Base-by-base conservation (phyloP, 2,797 vertebrate species). In the Crypturellus tataupa region DNA sequence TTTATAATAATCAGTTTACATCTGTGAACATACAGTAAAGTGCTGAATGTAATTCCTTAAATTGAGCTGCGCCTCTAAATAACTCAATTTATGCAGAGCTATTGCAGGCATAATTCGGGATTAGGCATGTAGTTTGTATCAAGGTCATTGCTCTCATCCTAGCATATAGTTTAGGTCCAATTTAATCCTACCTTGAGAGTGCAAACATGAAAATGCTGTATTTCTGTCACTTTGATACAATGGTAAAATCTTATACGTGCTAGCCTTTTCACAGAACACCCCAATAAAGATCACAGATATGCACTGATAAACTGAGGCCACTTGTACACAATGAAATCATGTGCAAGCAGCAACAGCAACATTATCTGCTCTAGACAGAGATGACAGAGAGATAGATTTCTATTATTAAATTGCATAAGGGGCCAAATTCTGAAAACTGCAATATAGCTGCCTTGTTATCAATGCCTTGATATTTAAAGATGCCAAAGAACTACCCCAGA, bases 11-110 rank as follows among this genome's bases (percentile, higher is more conserved):
- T 25, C 11, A 33, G 6, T 67, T 70, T 7, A 25, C 31, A 27
- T 25, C 6, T 67, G 55, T 29, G 51, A 82, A 78, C 8, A 56
- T 3, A 46, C 27, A 21, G 59, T 65, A 53, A 23, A 8, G 71
- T 69, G 4, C 2, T 55, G n/a, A 82, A 63, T 0, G 0, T 3
- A 44, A 12, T n/a, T 10, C 16, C 60, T 39, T 40, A 47, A 83
- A 72, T 7, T 33, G 20, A 90, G 47, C 24, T 72, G 19, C 18
- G 71, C 12, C 44, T 64, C 6, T 68, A 77, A 73, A 63, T 53
- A 49, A 78, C 40, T 90, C 21, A 31, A 1, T 0, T 39, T 64
- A 55, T 7, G 14, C 13, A n/a, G 17, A 19, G 65, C 3, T 21
- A 12, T 55, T 55, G 29, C 53, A 55, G 27, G 53, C 29, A 55